Percentiles rank a stretch among this genome's conserved stretches.
Evolutionary conservation across 2,113 vertebrate genomes (phyloP).

Genomic region (Petroica traversi): DNA sequence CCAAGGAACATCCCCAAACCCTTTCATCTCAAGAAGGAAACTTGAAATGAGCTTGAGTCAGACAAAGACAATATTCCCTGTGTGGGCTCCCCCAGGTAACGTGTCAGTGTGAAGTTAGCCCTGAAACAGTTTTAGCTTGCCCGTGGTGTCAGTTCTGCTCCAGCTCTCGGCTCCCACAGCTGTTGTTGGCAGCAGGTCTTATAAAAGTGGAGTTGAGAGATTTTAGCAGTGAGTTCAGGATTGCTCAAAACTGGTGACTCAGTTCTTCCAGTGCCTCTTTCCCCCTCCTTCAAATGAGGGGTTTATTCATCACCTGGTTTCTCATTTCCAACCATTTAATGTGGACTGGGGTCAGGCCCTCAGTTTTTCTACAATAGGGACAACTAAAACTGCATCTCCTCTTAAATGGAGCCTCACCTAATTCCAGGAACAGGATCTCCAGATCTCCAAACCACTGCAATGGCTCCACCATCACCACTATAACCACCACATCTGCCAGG

Average conservation of each 20-base stretch:
- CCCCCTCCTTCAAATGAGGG: not conserved
- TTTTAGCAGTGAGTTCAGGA: not conserved
- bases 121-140: conserved; percentile 21
- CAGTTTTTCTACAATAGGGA: not conserved
- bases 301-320: conserved; percentile 1
- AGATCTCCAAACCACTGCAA: not conserved
- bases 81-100: not conserved
- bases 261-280: not conserved
- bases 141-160: not conserved
- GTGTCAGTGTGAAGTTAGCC: not conserved
- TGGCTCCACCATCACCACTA: not conserved
- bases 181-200: not conserved
- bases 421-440: not conserved
- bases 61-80: not conserved
- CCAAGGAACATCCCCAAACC: not conserved
- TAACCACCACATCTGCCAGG: not conserved
- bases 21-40: not conserved
- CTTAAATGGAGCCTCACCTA: not conserved
- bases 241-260: conserved; percentile 52
- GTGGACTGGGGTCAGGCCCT: not conserved
- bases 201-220: not conserved
- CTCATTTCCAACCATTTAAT: not conserved
- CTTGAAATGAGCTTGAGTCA: not conserved
- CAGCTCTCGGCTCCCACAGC: not conserved
- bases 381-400: not conserved